Evolutionary conservation across 2,888 invertebrate genomes (phyloP).

Genomic region (Brenthis hecate): DNA sequence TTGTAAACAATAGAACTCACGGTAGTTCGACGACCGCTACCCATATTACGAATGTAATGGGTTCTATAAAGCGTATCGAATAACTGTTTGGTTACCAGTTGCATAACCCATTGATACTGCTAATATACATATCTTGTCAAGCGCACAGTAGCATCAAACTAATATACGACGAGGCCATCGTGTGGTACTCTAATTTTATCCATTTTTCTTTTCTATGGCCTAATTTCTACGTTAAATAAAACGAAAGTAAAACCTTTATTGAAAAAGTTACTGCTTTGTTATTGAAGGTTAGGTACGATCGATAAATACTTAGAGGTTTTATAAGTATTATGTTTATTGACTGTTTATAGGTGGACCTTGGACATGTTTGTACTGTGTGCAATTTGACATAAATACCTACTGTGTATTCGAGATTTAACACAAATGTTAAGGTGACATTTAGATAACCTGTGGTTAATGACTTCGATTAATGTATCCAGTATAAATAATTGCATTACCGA

Average conservation of each 20-base stretch:
- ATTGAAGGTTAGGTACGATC: conserved; percentile 6
- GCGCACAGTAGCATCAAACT: too few relatives aligned
- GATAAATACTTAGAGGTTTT: conserved; percentile 5
- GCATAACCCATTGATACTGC: conserved; percentile 14
- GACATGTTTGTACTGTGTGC: too few relatives aligned
- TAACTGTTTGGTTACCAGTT: conserved; percentile 13
- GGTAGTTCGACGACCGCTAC: conserved; percentile 30
- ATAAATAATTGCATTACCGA: too few relatives aligned
- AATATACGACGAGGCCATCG: too few relatives aligned
- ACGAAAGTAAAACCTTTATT: background rate
- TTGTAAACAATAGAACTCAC: conserved; percentile 41
- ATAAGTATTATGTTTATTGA: background rate
- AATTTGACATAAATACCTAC: too few relatives aligned
- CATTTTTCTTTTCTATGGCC: too few relatives aligned
- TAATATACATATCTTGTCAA: background rate
- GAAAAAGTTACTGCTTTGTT: background rate
- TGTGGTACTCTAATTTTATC: too few relatives aligned
- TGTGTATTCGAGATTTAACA: background rate
- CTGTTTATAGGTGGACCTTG: background rate
- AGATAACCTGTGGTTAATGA: conserved; percentile 3
- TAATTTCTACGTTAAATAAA: background rate
- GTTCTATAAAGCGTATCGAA: conserved; percentile 17
- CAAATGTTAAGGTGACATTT: conserved; percentile 5
- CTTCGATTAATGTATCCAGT: background rate
- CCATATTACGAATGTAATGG: conserved; percentile 29